Percentiles rank a stretch among this genome's conserved stretches.
Conservation (phyloP, 2,888 invertebrate species). For the Lamellibrachia columna region DNA sequence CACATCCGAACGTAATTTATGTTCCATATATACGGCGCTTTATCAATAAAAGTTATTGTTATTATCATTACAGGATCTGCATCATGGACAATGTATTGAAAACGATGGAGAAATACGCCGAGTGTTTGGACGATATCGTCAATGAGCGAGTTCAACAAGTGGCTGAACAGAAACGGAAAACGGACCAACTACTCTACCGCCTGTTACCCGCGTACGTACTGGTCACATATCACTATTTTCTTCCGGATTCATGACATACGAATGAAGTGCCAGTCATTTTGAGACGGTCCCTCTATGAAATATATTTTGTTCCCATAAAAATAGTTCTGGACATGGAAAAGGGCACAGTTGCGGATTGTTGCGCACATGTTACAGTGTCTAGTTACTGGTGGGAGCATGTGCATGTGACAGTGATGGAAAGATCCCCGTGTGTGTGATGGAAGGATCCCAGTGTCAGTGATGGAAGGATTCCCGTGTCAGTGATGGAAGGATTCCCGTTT, state of each 20-base stretch:
- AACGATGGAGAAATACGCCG: constrained; percentile 58
- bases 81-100: constrained; percentile 39
- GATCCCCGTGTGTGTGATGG: no score
- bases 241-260: no score
- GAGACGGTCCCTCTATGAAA: neutral
- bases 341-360: no score
- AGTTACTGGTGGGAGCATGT: no score
- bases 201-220: constrained; percentile 59
- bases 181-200: constrained; percentile 57
- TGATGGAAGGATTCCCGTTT: no score
- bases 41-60: neutral
- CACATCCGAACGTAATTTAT: no score
- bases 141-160: constrained; percentile 59
- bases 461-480: no score
- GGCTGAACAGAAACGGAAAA: constrained; percentile 61
- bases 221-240: neutral
- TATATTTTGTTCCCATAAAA: neutral
- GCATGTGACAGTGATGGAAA: no score
- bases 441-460: no score
- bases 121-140: constrained; percentile 58
- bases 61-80: constrained; percentile 33
- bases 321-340: neutral
- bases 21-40: neutral
- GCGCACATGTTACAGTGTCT: neutral
- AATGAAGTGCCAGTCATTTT: neutral